Conservation (phyloP, 2,888 invertebrate species). For the Lycophotia porphyrea region DNA sequence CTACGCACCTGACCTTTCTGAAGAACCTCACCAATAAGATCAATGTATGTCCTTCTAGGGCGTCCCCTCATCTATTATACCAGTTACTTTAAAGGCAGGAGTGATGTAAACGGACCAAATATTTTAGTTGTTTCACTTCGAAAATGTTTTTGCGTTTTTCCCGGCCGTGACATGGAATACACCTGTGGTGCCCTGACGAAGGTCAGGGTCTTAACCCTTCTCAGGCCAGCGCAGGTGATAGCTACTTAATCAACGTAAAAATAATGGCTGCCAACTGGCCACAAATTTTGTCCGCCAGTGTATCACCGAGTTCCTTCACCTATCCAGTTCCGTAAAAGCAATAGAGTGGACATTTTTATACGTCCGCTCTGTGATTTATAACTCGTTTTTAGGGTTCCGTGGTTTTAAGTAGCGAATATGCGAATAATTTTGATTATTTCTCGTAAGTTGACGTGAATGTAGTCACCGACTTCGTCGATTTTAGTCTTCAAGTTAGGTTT, state of each 20-base stretch:
- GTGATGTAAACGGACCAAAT: too few species aligned
- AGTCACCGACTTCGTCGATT: not conserved
- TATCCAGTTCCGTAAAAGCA: constrained; percentile 67
- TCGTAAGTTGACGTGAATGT: not conserved
- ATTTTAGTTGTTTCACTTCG: not conserved
- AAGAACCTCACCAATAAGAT: too few species aligned
- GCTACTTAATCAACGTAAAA: constrained; percentile 26
- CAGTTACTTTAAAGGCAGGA: too few species aligned
- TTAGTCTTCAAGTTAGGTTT: not conserved
- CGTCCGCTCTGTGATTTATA: constrained; percentile 67
- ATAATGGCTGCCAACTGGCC: constrained; percentile 18
- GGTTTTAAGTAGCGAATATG: constrained; percentile 4
- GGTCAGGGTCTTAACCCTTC: constrained; percentile 11
- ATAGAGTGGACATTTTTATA: constrained; percentile 69
- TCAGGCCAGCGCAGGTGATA: not conserved
- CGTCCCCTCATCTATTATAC: too few species aligned
- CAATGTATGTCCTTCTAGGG: too few species aligned
- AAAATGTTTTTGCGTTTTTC: not conserved
- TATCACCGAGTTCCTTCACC: constrained; percentile 67
- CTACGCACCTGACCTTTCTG: too few species aligned
- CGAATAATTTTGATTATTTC: constrained; percentile 6
- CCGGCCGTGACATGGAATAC: not conserved
- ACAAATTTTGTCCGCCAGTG: constrained; percentile 51
- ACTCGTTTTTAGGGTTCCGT: constrained; percentile 55
- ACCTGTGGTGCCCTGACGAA: not conserved